Evolutionary conservation across 1,140 invertebrate species (phyloP).

Genomic region (Zaprionus davidi): DNA sequence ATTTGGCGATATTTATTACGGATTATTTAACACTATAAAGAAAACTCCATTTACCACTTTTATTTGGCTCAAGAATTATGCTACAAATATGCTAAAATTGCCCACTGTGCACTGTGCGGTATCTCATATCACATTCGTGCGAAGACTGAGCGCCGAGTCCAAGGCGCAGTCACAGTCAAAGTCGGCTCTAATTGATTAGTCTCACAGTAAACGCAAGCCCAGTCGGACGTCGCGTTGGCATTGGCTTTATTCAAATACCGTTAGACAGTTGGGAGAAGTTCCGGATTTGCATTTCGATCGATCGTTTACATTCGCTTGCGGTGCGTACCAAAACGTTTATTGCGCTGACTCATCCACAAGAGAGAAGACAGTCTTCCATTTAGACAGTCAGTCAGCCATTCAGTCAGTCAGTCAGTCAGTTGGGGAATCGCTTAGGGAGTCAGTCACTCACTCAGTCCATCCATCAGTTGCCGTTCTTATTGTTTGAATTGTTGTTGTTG

Average conservation of each 20-base stretch:
- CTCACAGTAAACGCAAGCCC: slow-evolving; percentile 46
- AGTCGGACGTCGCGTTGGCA: slow-evolving; percentile 30
- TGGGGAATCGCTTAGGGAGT: background rate
- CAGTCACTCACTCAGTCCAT: slow-evolving; percentile 1
- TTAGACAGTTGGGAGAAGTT: slow-evolving; percentile 29
- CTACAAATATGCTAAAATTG: too few relatives aligned
- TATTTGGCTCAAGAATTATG: too few relatives aligned
- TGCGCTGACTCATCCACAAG: slow-evolving; percentile 55
- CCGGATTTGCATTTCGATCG: slow-evolving; percentile 46
- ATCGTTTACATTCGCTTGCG: slow-evolving; percentile 11
- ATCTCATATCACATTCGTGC: slow-evolving; percentile 2
- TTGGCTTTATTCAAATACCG: slow-evolving; percentile 15
- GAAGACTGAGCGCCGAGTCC: slow-evolving; percentile 3
- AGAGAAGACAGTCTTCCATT: slow-evolving; percentile 1
- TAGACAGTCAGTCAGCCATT: slow-evolving; percentile 1
- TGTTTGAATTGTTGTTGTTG: slow-evolving; percentile 20
- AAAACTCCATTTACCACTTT: too few relatives aligned
- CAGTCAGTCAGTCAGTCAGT: slow-evolving; percentile 13
- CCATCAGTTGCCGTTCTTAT: slow-evolving; percentile 19
- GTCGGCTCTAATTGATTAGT: slow-evolving; percentile 66
- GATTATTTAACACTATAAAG: too few relatives aligned
- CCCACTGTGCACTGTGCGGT: slow-evolving; percentile 25
- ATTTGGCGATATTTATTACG: too few relatives aligned
- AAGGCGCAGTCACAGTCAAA: slow-evolving; percentile 19
- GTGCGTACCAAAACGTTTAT: slow-evolving; percentile 3